phyloP scores from a whole-genome alignment of 1,140 invertebrate genomes.

The Periplaneta americana region DNA sequence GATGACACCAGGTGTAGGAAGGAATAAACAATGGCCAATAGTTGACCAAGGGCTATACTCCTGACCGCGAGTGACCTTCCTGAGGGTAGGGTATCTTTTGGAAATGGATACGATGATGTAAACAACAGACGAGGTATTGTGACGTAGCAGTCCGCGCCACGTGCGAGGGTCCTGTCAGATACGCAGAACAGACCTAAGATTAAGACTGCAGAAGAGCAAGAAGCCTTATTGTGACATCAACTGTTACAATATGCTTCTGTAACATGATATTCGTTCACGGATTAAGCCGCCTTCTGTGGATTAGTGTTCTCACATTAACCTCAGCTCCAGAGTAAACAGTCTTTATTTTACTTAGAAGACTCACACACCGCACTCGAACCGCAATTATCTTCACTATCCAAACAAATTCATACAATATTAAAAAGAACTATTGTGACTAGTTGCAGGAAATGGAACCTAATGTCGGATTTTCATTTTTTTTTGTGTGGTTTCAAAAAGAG shows the following conservation, averaged over 20 bases:
- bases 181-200: neutral
- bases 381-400: too few relatives aligned
- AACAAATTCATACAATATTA: too few relatives aligned
- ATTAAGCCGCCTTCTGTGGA: neutral
- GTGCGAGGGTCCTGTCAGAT: neutral
- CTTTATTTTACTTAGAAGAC: neutral
- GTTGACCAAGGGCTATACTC: neutral
- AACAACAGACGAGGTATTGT: neutral
- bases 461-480: too few relatives aligned
- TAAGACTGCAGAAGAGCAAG: too few relatives aligned
- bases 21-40: neutral
- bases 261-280: neutral
- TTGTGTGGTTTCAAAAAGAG: too few relatives aligned
- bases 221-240: neutral
- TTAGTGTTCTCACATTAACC: neutral
- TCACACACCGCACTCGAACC: too few relatives aligned
- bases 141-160: neutral
- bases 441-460: too few relatives aligned
- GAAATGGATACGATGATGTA: neutral
- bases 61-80: neutral
- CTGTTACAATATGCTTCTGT: too few relatives aligned
- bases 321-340: neutral
- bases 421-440: too few relatives aligned
- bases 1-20: neutral
- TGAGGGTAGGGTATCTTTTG: neutral